Evolutionary conservation across 2,113 vertebrate species (phyloP).

Genomic region (Gasterosteus nipponicus): DNA sequence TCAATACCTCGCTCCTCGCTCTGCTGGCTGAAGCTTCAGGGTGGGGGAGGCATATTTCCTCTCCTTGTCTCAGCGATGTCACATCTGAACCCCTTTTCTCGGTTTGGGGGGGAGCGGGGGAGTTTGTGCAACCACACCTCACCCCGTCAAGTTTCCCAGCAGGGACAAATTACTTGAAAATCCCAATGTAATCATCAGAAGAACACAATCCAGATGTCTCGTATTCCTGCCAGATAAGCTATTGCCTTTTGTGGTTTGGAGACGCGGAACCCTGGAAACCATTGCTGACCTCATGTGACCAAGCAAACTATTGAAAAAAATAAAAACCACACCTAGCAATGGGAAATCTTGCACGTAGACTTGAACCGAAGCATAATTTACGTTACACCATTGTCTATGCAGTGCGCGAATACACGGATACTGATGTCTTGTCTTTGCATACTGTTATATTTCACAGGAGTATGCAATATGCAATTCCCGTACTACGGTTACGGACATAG

Average conservation of each 20-base stretch:
- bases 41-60: conserved; percentile 14
- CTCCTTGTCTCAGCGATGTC: conserved; percentile 31
- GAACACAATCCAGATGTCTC: conserved; percentile 39
- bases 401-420: not conserved
- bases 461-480: not conserved
- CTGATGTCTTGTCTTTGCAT: not conserved
- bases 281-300: not conserved
- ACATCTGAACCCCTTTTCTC: conserved; percentile 11
- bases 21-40: conserved; percentile 24
- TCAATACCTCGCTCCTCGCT: conserved; percentile 11
- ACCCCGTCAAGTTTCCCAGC: not conserved
- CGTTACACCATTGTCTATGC: not conserved
- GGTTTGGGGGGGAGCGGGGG: not conserved
- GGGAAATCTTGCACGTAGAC: not conserved
- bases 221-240: conserved; percentile 16
- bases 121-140: conserved; percentile 15
- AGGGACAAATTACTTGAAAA: not conserved
- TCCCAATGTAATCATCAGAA: not conserved
- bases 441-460: not conserved
- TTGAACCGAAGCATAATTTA: not conserved
- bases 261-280: not conserved
- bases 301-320: too few species aligned
- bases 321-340: not conserved
- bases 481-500: not conserved
- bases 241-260: conserved; percentile 9